Evolutionary conservation across 2,113 vertebrate genomes (phyloP).

Genomic region (Climacteris rufus): DNA sequence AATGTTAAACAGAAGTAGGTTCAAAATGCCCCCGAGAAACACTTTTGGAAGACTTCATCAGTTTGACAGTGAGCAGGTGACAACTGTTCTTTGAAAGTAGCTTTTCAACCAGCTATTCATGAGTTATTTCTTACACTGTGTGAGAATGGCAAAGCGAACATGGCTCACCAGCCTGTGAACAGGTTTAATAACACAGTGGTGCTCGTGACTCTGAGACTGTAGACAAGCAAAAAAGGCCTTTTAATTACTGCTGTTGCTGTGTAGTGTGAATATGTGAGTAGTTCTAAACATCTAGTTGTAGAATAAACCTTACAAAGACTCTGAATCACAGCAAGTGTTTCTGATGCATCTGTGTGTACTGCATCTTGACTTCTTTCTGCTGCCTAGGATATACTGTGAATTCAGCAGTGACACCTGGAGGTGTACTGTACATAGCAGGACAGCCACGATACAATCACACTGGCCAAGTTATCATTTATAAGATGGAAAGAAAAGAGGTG

Average conservation of each 20-base stretch:
- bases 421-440: conserved; percentile 86
- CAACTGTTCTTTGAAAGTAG: neutral
- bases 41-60: neutral
- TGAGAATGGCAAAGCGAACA: neutral
- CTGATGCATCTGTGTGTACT: neutral
- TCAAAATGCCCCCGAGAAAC: neutral
- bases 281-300: neutral
- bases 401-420: conserved; percentile 79
- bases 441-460: conserved; percentile 95
- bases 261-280: neutral
- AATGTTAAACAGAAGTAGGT: neutral
- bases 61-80: neutral
- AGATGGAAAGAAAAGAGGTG: conserved; percentile 68
- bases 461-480: conserved; percentile 88
- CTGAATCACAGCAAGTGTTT: neutral
- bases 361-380: neutral
- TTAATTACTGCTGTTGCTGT: neutral
- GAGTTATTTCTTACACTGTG: neutral
- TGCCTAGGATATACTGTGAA: conserved; percentile 87
- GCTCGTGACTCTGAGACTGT: neutral
- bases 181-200: neutral
- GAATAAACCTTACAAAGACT: neutral
- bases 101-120: neutral
- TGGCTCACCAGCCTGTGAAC: neutral
- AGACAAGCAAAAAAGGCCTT: neutral